Percentiles rank a stretch among this genome's conserved stretches.
These are phyloP conservation scores for Apamea epomidion DNA, from an alignment of 2,888 invertebrate genomes.

Conservation along the genomic window DNA sequence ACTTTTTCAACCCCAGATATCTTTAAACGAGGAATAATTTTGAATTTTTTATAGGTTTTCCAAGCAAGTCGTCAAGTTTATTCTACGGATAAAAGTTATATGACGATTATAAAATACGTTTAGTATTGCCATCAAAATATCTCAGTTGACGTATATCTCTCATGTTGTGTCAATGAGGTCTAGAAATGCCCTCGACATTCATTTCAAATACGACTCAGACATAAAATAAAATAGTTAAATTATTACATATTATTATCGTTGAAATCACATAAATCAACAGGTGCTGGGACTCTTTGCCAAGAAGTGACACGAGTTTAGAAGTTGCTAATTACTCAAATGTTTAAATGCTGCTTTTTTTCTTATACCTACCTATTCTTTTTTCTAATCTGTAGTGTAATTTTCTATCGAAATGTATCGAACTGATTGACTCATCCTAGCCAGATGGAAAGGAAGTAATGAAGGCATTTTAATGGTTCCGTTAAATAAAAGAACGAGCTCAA, in stretches of 20 bases:
- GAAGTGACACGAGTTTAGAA: slow-evolving; percentile 67
- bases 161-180: background rate
- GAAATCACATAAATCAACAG: slow-evolving; percentile 67
- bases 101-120: background rate
- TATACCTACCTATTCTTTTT: background rate
- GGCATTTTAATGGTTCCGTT: slow-evolving; percentile 78
- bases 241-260: slow-evolving; percentile 43
- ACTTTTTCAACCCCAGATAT: background rate
- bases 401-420: slow-evolving; percentile 47
- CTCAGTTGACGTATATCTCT: background rate
- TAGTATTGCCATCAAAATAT: background rate
- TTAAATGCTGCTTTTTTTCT: slow-evolving; percentile 13
- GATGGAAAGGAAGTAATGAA: slow-evolving; percentile 82
- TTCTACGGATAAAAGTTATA: background rate
- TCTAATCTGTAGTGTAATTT: slow-evolving; percentile 2
- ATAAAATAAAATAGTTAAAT: slow-evolving; percentile 39
- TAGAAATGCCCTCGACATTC: slow-evolving; percentile 1
- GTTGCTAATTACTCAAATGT: slow-evolving; percentile 68
- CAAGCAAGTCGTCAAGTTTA: too few relatives aligned
- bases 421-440: slow-evolving; percentile 76
- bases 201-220: background rate
- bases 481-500: slow-evolving; percentile 80
- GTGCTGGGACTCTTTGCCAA: slow-evolving; percentile 68
- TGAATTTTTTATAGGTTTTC: background rate
- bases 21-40: background rate